A percentile compares a stretch with the other conserved stretches of the same genome.
phyloP scores from a whole-genome alignment of 1,140 invertebrate genomes.

The Oryzaephilus surinamensis region DNA sequence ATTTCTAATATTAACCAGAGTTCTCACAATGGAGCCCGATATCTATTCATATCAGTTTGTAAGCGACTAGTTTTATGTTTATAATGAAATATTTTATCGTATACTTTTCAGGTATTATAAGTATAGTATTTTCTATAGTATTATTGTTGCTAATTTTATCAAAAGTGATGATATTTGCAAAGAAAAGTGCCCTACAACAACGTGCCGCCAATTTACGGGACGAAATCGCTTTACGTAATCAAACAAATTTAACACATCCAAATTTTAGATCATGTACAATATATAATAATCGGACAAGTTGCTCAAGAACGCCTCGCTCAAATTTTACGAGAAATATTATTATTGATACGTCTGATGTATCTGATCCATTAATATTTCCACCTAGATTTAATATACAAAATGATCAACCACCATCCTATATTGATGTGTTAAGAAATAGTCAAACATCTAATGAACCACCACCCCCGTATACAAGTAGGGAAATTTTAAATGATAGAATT shows the following conservation, averaged over 20 bases:
- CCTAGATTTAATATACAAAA: slow-evolving; percentile 3
- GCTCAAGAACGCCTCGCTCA: slow-evolving; percentile 12
- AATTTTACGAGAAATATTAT: slow-evolving; percentile 21
- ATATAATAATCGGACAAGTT: no score
- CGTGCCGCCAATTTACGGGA: no score
- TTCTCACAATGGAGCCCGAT: slow-evolving; percentile 22
- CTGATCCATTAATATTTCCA: slow-evolving; percentile 22
- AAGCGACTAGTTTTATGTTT: slow-evolving; percentile 14
- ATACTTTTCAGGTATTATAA: slow-evolving; percentile 23
- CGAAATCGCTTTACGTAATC: slow-evolving; percentile 19
- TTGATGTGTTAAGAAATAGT: slow-evolving; percentile 19
- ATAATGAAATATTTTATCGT: not conserved
- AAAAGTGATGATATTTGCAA: slow-evolving; percentile 28
- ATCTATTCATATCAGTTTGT: slow-evolving; percentile 32
- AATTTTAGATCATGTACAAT: no score
- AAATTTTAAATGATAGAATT: slow-evolving; percentile 17
- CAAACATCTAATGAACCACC: slow-evolving; percentile 24
- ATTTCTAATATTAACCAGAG: slow-evolving; percentile 19
- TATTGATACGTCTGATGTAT: slow-evolving; percentile 22
- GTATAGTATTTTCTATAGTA: slow-evolving; percentile 30
- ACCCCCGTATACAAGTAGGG: slow-evolving; percentile 31
- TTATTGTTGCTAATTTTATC: slow-evolving; percentile 30
- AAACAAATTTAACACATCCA: no score
- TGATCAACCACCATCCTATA: slow-evolving; percentile 29
- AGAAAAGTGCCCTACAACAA: slow-evolving; percentile 23